Conservation (phyloP, 2,888 invertebrate genomes). For the Thereva nobilitata region DNA sequence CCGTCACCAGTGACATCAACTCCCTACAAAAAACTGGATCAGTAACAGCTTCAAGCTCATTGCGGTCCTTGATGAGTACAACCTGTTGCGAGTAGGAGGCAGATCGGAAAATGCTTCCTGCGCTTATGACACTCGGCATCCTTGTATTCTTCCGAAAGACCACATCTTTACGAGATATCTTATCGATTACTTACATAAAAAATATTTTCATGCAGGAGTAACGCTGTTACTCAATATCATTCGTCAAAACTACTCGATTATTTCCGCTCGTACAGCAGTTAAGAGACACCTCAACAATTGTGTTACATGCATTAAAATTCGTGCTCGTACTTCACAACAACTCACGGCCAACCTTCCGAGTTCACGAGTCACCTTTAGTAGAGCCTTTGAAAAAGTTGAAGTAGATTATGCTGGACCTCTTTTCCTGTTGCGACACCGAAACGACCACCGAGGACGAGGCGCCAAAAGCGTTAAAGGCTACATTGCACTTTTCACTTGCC, state of each 20-base stretch:
- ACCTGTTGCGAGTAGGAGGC: neutral
- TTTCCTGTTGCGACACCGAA: neutral
- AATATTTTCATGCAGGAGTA: conserved; percentile 15
- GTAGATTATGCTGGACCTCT: neutral
- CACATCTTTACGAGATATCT: neutral
- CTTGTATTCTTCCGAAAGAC: conserved; percentile 1
- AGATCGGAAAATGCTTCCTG: neutral
- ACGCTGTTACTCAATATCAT: conserved; percentile 12
- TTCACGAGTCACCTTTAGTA: neutral
- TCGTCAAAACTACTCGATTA: conserved; percentile 32
- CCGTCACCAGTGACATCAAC: neutral
- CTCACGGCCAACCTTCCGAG: conserved; percentile 10
- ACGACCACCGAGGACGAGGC: neutral
- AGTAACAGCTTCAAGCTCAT: neutral
- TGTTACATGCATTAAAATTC: conserved; percentile 1
- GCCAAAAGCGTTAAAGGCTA: neutral
- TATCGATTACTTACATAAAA: conserved; percentile 2
- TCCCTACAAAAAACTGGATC: neutral
- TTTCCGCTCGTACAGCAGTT: conserved; percentile 3
- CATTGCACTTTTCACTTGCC: neutral
- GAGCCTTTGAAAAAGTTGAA: neutral
- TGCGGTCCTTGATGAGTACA: neutral
- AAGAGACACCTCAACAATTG: conserved; percentile 6
- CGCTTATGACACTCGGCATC: conserved; percentile 1
- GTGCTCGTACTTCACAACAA: neutral